Conservation (phyloP, 2,888 invertebrate species). For the Drosophila atroscutellata region DNA sequence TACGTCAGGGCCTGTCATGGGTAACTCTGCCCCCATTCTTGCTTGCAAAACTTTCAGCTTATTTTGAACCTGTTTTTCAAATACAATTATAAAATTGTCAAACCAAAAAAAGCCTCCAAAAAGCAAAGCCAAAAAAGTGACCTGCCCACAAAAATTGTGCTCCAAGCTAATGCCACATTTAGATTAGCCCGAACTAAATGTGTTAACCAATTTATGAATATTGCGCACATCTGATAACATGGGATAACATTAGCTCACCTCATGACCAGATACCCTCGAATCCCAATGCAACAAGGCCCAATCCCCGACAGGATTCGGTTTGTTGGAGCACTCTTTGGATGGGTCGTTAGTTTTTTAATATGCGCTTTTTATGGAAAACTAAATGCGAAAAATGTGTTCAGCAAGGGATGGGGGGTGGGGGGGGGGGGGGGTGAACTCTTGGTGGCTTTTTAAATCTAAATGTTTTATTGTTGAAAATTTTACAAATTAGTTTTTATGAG, state of each 20-base stretch:
- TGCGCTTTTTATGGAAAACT: constrained; percentile 51
- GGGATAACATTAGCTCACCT: neutral
- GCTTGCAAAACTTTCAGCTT: neutral
- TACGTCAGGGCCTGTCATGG: too few relatives aligned
- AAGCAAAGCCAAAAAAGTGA: neutral
- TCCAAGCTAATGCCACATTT: neutral
- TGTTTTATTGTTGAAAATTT: constrained; percentile 68
- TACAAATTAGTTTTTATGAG: constrained; percentile 69
- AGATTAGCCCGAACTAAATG: neutral
- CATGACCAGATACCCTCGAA: neutral
- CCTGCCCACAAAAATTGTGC: too few relatives aligned
- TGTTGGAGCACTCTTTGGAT: neutral
- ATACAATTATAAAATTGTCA: neutral
- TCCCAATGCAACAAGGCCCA: neutral
- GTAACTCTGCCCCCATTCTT: too few relatives aligned
- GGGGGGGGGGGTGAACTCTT: constrained; percentile 46
- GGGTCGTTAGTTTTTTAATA: constrained; percentile 54
- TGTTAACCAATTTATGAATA: neutral
- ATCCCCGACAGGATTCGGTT: neutral
- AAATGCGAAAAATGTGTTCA: constrained; percentile 65
- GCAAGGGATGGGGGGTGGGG: neutral
- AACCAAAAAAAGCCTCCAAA: neutral
- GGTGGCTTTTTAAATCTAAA: constrained; percentile 54
- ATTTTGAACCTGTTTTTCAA: neutral
- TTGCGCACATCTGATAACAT: neutral